Conservation (phyloP, 1,140 invertebrate species). For the Pararge aegeria region DNA sequence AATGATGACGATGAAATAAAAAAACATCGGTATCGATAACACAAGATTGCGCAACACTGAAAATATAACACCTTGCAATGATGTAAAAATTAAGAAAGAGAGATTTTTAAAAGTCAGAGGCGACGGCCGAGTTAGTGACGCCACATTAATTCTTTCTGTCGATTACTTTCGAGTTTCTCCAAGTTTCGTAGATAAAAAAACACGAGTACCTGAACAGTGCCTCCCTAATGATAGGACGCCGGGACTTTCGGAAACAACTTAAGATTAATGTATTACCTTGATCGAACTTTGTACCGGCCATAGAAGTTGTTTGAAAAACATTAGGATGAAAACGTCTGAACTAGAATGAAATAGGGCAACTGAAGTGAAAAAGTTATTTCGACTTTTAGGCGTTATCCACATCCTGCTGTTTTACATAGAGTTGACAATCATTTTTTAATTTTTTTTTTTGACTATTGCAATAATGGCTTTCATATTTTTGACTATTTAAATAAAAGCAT, state of each 20-base stretch:
- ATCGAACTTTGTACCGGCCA: neutral
- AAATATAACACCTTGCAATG: slow-evolving; percentile 64
- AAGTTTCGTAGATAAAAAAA: slow-evolving; percentile 36
- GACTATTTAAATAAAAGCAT: too few relatives aligned
- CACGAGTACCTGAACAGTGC: slow-evolving; percentile 42
- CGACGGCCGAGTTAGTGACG: slow-evolving; percentile 69
- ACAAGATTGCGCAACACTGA: slow-evolving; percentile 32
- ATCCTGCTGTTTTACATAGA: too few relatives aligned
- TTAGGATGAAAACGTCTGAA: neutral
- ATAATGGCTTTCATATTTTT: too few relatives aligned
- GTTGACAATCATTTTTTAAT: too few relatives aligned
- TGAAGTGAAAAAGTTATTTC: neutral
- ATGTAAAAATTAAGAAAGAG: slow-evolving; percentile 76
- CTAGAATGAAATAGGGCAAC: neutral
- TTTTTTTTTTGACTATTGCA: too few relatives aligned
- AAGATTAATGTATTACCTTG: slow-evolving; percentile 34
- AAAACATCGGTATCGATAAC: slow-evolving; percentile 21
- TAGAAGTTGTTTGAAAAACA: neutral
- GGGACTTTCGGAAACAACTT: slow-evolving; percentile 23
- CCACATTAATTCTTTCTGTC: slow-evolving; percentile 72
- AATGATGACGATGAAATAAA: too few relatives aligned
- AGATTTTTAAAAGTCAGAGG: slow-evolving; percentile 67
- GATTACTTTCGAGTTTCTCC: slow-evolving; percentile 46
- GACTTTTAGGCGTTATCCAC: too few relatives aligned
- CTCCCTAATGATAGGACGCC: slow-evolving; percentile 40